Evolutionary conservation across 2,888 invertebrate species (phyloP), one percentile per base, ranked within the genome.

Genomic region (Teinopalpus imperialis): DNA sequence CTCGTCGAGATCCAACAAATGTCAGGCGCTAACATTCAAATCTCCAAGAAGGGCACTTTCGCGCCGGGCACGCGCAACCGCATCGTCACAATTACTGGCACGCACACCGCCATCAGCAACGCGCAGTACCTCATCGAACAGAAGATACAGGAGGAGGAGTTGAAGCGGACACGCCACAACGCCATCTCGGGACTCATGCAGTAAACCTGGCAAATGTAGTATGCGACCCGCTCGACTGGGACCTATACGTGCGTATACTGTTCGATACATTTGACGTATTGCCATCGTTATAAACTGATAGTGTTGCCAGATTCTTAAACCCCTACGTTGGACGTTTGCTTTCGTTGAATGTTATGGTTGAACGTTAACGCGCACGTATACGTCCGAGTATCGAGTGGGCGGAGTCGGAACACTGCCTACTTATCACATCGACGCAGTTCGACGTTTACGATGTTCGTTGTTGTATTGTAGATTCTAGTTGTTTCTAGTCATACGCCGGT

Each of bases 21-120:
- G 90, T 97, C 97, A 77, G 97, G 98, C 83, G 97, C 98, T 86
- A 97, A 95, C 91, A 97, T 98, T 89, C 98, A 98, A 91, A 98
- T 98, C 90, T 97, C 97, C 65, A 98, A 98, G 92, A 98, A 98
- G 91, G 98, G 98, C 81, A 96, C 96, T 74, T 98, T 97, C 91
- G 96, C 97, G 71, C 98, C 98, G 60, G 98, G 98, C 87, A 98
- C 98, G 62, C 94, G 97, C 83, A 98, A 98, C 91, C 95, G 98
- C 77, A 96, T 98, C 89, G 98, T 98, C 63, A 97, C 98, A 85
- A 97, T 98, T 89, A 94, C 95, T 71, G 98, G 98, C 86, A 93
- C 93, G 72, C 92, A 94, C 72, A 93, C 93, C 85, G 94, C 96
- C 89, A 97, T 98, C 89, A 92, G 92, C 81, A 95, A 94, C 85